phyloP scores from a whole-genome alignment of 23 tunicate genomes.

The Corella eumyota region DNA sequence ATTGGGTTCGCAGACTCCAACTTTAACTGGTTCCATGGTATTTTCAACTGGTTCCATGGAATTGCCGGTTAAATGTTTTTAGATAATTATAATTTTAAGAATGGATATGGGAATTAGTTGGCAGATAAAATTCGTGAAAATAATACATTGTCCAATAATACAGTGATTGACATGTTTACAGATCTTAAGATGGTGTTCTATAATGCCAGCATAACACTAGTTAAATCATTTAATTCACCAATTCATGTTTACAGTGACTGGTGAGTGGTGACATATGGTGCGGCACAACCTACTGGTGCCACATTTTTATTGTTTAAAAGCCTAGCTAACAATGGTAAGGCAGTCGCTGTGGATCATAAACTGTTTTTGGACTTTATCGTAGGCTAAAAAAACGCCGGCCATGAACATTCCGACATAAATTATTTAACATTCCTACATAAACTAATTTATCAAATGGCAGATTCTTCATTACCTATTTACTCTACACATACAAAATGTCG shows the following conservation, averaged over 20 bases:
- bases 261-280: constrained; percentile 68
- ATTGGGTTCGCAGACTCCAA: constrained; percentile 57
- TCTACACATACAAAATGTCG: constrained; percentile 34
- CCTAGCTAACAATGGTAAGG: constrained; percentile 32
- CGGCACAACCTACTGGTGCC: constrained; percentile 8
- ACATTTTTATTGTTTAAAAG: constrained; percentile 52
- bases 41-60: constrained; percentile 79
- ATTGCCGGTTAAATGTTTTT: constrained; percentile 53
- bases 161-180: constrained; percentile 12
- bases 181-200: constrained; percentile 46
- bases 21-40: too few relatives aligned
- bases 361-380: neutral
- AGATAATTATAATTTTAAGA: constrained; percentile 29
- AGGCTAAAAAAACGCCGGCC: constrained; percentile 53
- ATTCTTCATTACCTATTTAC: constrained; percentile 34
- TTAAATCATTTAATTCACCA: neutral
- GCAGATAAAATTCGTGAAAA: constrained; percentile 27
- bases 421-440: too few relatives aligned
- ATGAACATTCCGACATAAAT: constrained; percentile 71
- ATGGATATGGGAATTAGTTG: constrained; percentile 64
- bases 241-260: constrained; percentile 48
- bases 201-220: constrained; percentile 5
- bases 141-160: constrained; percentile 8
- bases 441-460: constrained; percentile 47
- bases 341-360: constrained; percentile 9